Conservation (phyloP, 2,888 invertebrate genomes). For the Cerastis rubricosa region DNA sequence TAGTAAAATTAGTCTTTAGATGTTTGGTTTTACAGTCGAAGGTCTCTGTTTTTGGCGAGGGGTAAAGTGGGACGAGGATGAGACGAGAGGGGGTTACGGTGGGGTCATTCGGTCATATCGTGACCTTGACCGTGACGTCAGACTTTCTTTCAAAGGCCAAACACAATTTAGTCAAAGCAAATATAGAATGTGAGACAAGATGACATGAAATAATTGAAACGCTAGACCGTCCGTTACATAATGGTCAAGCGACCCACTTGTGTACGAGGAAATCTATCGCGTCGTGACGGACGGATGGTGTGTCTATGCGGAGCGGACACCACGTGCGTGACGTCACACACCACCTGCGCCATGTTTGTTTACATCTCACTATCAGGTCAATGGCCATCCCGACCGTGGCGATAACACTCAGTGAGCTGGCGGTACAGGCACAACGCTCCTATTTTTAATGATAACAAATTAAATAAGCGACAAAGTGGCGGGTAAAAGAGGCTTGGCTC, state of each 20-base stretch:
- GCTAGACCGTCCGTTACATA: slow-evolving; percentile 52
- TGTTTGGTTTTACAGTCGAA: slow-evolving; percentile 34
- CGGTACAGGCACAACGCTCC: not conserved
- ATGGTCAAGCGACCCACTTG: slow-evolving; percentile 55
- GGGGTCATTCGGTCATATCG: slow-evolving; percentile 16
- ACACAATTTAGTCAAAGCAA: slow-evolving; percentile 8
- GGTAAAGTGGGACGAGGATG: not conserved
- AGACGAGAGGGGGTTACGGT: not conserved
- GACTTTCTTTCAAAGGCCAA: slow-evolving; percentile 22
- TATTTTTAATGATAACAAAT: not conserved
- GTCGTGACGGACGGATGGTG: slow-evolving; percentile 19
- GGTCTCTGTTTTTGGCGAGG: slow-evolving; percentile 18
- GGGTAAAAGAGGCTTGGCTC: slow-evolving; percentile 52
- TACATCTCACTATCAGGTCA: slow-evolving; percentile 35
- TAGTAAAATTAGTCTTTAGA: slow-evolving; percentile 37
- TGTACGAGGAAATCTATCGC: slow-evolving; percentile 37
- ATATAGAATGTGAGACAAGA: slow-evolving; percentile 46
- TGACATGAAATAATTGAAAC: slow-evolving; percentile 42
- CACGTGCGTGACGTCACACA: slow-evolving; percentile 37
- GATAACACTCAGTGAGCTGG: not conserved
- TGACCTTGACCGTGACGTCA: slow-evolving; percentile 50
- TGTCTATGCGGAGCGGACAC: slow-evolving; percentile 7
- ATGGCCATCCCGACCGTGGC: not conserved
- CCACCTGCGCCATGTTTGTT: slow-evolving; percentile 44
- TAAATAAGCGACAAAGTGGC: slow-evolving; percentile 27